Conservation (phyloP, 2,888 invertebrate species). For the Chloroclystis v-ata region DNA sequence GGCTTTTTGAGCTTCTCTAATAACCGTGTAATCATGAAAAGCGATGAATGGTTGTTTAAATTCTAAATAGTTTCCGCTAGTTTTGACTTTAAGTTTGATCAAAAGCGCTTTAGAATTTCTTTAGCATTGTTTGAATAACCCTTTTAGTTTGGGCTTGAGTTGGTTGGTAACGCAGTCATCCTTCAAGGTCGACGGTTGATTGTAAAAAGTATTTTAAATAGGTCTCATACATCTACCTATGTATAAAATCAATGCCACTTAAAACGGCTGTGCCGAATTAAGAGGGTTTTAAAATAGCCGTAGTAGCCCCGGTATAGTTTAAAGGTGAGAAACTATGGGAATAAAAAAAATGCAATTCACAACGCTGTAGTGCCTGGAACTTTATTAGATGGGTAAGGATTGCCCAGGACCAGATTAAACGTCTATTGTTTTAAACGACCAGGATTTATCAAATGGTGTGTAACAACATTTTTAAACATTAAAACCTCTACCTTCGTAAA, state of each 20-base stretch:
- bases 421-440: too few species aligned
- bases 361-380: too few species aligned
- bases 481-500: background rate
- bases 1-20: conserved; percentile 41
- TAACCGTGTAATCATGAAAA: conserved; percentile 46
- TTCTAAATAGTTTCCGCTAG: conserved; percentile 41
- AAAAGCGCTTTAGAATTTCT: conserved; percentile 21
- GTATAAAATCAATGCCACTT: too few species aligned
- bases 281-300: too few species aligned
- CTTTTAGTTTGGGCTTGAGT: conserved; percentile 2
- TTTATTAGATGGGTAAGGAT: too few species aligned
- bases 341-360: too few species aligned
- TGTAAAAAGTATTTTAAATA: background rate
- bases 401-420: too few species aligned
- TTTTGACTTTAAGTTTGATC: conserved; percentile 28
- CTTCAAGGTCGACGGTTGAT: background rate
- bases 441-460: too few species aligned
- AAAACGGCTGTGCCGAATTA: too few species aligned
- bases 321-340: too few species aligned
- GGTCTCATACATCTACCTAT: too few species aligned
- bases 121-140: conserved; percentile 2
- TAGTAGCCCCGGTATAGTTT: too few species aligned
- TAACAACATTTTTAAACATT: background rate
- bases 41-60: conserved; percentile 39
- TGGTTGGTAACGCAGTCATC: background rate